These are phyloP conservation scores for Madoqua kirkii DNA, from an alignment of 2,113 vertebrate genomes.

Conservation along the genomic window DNA sequence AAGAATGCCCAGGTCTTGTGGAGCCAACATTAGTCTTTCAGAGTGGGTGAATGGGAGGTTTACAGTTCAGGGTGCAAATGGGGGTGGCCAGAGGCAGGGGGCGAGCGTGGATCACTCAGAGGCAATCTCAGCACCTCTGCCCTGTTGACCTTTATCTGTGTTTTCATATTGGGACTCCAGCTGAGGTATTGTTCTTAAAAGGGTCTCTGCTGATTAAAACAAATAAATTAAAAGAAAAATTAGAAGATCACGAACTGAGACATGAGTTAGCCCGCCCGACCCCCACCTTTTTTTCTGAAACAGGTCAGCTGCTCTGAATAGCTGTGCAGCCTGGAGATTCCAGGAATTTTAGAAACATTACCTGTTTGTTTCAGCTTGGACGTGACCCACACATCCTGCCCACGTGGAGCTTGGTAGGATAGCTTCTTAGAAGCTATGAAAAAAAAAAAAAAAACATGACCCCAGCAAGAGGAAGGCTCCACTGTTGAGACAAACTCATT, in stretches of 20 bases:
- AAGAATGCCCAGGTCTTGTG: not conserved
- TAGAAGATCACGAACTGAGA: not conserved
- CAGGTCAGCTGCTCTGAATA: conserved; percentile 28
- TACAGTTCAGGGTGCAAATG: not conserved
- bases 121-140: not conserved
- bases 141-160: not conserved
- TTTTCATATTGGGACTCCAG: not conserved
- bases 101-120: not conserved
- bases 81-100: not conserved
- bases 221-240: conserved; percentile 22
- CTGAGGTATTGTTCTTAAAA: conserved; percentile 27
- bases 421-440: conserved; percentile 55
- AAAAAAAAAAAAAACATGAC: conserved; percentile 31
- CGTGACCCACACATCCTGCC: conserved; percentile 64
- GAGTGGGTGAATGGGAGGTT: not conserved
- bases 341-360: conserved; percentile 60
- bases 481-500: not conserved
- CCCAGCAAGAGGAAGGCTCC: conserved; percentile 15
- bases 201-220: conserved; percentile 28
- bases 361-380: conserved; percentile 61
- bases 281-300: conserved; percentile 18
- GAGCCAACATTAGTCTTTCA: not conserved
- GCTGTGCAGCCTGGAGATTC: not conserved
- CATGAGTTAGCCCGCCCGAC: not conserved
- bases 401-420: not conserved